phyloP scores from a whole-genome alignment of 2,797 vertebrate species.

The Aldrovandia affinis region DNA sequence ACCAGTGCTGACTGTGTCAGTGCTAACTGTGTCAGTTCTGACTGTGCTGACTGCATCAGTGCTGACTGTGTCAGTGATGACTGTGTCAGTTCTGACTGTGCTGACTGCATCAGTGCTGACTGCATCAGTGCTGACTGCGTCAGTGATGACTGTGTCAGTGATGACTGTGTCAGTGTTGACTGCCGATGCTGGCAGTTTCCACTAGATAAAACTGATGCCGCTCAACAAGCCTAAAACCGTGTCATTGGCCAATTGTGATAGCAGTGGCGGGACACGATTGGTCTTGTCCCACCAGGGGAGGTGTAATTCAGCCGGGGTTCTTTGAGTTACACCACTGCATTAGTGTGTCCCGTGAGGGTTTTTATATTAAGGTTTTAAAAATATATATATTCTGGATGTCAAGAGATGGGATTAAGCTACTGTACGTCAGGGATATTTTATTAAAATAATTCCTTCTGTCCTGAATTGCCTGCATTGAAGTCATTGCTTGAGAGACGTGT shows the following conservation, averaged over 20 bases:
- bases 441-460: background rate
- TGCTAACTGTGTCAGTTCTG: too few species aligned
- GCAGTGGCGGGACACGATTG: background rate
- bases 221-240: background rate
- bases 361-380: background rate
- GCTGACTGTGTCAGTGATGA: too few species aligned
- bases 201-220: too few species aligned
- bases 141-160: too few species aligned
- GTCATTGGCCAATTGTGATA: background rate
- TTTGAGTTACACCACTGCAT: background rate
- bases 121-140: too few species aligned
- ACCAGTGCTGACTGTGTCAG: too few species aligned
- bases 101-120: too few species aligned
- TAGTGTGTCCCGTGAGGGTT: constrained; percentile 1
- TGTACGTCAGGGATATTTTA: background rate
- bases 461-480: background rate
- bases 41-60: too few species aligned
- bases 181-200: too few species aligned
- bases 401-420: background rate
- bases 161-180: too few species aligned
- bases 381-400: background rate
- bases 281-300: background rate
- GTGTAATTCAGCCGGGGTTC: background rate
- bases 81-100: too few species aligned
- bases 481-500: too few species aligned